These are phyloP conservation scores for Drosophila emarginata DNA, from an alignment of 2,888 invertebrate species.

Conservation along the genomic window DNA sequence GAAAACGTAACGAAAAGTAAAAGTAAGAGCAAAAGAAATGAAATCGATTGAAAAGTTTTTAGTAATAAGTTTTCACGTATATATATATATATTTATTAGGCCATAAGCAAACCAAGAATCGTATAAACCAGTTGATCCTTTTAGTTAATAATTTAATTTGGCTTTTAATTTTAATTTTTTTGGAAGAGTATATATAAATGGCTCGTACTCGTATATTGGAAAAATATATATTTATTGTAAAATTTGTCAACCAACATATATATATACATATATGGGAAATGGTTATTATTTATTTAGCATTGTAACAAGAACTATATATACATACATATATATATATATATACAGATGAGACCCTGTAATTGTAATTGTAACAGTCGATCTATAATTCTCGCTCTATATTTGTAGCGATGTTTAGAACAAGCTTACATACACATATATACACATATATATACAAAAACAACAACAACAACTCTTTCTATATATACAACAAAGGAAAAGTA, in stretches of 20 bases:
- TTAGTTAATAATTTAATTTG: constrained; percentile 12
- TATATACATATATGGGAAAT: constrained; percentile 37
- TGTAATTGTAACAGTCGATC: constrained; percentile 49
- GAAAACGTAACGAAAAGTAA: constrained; percentile 5
- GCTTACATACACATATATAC: constrained; percentile 40
- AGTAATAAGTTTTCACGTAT: constrained; percentile 66
- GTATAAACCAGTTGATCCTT: constrained; percentile 57
- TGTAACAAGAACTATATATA: constrained; percentile 35
- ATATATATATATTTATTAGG: constrained; percentile 56
- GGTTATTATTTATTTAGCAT: constrained; percentile 56
- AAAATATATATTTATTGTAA: constrained; percentile 40
- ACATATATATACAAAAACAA: constrained; percentile 27
- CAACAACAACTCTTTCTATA: constrained; percentile 48
- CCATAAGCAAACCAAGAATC: constrained; percentile 50
- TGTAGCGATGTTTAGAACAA: constrained; percentile 60
- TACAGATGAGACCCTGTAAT: constrained; percentile 29
- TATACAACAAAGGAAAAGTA: constrained; percentile 59
- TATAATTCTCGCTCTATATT: constrained; percentile 66
- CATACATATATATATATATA: constrained; percentile 36
- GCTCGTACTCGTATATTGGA: constrained; percentile 25
- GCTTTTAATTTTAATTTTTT: neutral
- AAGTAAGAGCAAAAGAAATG: constrained; percentile 1
- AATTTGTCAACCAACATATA: constrained; percentile 54
- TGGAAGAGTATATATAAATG: constrained; percentile 23
- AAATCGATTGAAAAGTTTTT: constrained; percentile 27